Evolutionary conservation across 2,888 invertebrate species (phyloP).

Genomic region (Bibio marci): DNA sequence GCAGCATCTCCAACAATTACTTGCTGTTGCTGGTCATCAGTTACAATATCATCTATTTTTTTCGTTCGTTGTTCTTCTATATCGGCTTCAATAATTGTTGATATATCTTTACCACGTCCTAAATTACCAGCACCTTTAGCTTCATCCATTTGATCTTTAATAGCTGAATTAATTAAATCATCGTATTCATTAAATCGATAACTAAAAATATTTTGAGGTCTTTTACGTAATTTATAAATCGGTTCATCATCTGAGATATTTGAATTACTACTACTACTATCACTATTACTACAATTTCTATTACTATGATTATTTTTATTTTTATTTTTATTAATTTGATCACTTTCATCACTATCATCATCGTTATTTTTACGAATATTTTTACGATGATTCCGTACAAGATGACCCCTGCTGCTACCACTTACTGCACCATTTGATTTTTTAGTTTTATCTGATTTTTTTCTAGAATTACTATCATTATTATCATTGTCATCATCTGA

Average conservation of each 20-base stretch:
- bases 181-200: slow-evolving; percentile 87
- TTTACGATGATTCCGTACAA: slow-evolving; percentile 11
- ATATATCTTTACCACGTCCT: slow-evolving; percentile 79
- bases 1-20: too few species aligned
- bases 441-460: too few species aligned
- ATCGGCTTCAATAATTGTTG: slow-evolving; percentile 69
- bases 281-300: background rate
- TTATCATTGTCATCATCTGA: background rate
- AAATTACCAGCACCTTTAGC: slow-evolving; percentile 64
- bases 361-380: slow-evolving; percentile 12
- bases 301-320: slow-evolving; percentile 20
- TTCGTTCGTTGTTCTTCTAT: slow-evolving; percentile 42
- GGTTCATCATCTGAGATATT: slow-evolving; percentile 45
- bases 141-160: slow-evolving; percentile 60
- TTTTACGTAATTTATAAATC: slow-evolving; percentile 68
- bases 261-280: background rate
- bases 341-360: slow-evolving; percentile 15
- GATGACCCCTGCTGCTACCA: too few species aligned
- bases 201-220: slow-evolving; percentile 64
- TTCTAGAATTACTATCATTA: too few species aligned
- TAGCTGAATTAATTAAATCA: slow-evolving; percentile 84
- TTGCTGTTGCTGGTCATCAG: slow-evolving; percentile 21
- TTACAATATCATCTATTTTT: slow-evolving; percentile 11
- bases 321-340: slow-evolving; percentile 15
- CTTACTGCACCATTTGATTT: too few species aligned